Evolutionary conservation across 2,797 vertebrate species (phyloP), one percentile per base, ranked within the genome.

Genomic region (Sebastes glaucus): DNA sequence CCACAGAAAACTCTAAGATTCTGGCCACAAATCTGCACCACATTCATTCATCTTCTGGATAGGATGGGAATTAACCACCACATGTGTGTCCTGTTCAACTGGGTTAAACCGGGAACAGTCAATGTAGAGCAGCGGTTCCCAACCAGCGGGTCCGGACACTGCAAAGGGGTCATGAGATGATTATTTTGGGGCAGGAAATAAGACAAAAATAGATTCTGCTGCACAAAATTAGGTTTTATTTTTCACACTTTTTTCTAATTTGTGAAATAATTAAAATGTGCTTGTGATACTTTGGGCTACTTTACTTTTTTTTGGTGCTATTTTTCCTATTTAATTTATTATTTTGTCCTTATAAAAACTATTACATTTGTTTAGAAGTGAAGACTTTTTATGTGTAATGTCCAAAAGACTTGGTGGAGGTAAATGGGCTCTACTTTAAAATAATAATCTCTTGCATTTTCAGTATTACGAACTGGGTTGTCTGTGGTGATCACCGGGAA

Each of bases 41-140:
- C 11, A 11, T 81, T 78, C 28, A 61, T 77, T 77, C 3, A 49
- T 87, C 78, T 59, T 66, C 53, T 28, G 71, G 55, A 67, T 56
- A 35, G 69, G 61, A 61, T 7, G 22, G 11, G 77, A 56, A 77
- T 77, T 38, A 33, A 75, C 28, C 71, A 20, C 7, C 23, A 56
- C 22, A n/a, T 32, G 5, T 10, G 35, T 49, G 64, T 82, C 27
- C 53, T 25, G 59, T 42, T 61, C 13, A 71, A 61, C 73, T 38
- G 33, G 65, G 32, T 32, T 30, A 9, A 71, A 62, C 57, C 46
- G 56, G 27, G 42, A 56, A 20, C 25, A 23, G 42, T 38, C 10
- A 20, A 11, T 16, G 2, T 11, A 18, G 55, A 28, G 68, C 35
- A 49, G 69, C 7, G 1, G 20, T 32, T 71, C 66, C 46, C 49